These are phyloP conservation scores for Nebria ingens DNA, from an alignment of 1,140 invertebrate genomes.

Conservation along the genomic window DNA sequence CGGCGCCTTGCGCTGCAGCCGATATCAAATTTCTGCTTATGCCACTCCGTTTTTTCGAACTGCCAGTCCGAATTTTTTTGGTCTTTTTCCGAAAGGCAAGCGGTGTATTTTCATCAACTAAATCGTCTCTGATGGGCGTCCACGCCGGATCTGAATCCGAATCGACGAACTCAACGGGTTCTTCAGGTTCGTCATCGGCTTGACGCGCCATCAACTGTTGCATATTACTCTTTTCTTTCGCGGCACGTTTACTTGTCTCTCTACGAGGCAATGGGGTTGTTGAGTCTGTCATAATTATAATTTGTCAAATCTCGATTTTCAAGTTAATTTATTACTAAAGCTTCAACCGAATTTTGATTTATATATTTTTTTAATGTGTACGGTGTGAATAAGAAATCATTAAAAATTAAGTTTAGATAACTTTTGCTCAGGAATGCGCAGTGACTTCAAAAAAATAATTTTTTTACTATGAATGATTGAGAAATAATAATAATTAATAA, in stretches of 20 bases:
- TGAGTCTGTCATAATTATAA: constrained; percentile 32
- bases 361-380: no score
- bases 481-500: no score
- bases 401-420: no score
- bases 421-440: no score
- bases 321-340: no score
- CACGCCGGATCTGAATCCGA: constrained; percentile 63
- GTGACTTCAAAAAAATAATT: no score
- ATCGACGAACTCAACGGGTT: constrained; percentile 43
- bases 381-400: no score
- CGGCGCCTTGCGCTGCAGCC: constrained; percentile 41
- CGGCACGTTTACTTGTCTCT: constrained; percentile 51
- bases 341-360: no score
- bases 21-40: constrained; percentile 29
- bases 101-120: not conserved
- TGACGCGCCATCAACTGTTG: constrained; percentile 37
- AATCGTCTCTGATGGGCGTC: constrained; percentile 49
- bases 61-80: constrained; percentile 10
- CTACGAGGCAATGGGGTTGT: constrained; percentile 40
- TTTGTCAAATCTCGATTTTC: no score
- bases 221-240: constrained; percentile 47
- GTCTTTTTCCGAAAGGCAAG: not conserved
- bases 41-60: not conserved
- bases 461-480: no score
- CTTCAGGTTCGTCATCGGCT: constrained; percentile 39